These are phyloP conservation scores for Actenoides lindsayi DNA, from an alignment of 2,113 vertebrate species.

Conservation along the genomic window DNA sequence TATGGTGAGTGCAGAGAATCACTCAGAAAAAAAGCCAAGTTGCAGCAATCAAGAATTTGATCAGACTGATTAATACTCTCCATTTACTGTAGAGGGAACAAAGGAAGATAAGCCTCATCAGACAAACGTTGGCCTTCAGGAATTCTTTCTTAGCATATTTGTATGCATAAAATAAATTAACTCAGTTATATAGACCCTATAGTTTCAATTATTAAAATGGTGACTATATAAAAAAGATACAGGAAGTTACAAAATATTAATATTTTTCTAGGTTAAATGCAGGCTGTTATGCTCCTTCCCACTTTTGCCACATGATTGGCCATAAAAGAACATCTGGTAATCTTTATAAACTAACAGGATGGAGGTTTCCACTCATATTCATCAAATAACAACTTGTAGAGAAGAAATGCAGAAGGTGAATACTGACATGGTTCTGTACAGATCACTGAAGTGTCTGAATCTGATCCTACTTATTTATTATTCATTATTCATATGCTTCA, in stretches of 20 bases:
- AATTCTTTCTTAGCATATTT: neutral
- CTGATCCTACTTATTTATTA: neutral
- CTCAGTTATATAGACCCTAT: neutral
- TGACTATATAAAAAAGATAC: neutral
- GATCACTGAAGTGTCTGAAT: neutral
- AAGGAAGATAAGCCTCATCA: neutral
- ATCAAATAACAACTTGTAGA: neutral
- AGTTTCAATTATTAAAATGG: neutral
- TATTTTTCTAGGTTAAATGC: neutral
- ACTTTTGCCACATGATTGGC: neutral
- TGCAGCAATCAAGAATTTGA: neutral
- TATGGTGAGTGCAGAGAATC: neutral
- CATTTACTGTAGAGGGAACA: neutral
- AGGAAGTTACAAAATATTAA: neutral
- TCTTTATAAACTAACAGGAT: neutral
- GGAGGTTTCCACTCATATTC: neutral
- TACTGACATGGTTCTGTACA: neutral
- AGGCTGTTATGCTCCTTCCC: neutral
- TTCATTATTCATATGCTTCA: neutral
- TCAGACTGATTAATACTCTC: neutral
- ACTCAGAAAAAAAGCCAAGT: neutral
- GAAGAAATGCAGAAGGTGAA: neutral
- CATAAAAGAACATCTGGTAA: neutral
- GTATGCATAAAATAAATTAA: slow-evolving; percentile 11
- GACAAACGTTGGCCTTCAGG: neutral